A percentile compares a stretch with the other conserved stretches of the same genome.
These are phyloP conservation scores for Cromileptes altivelis DNA, from an alignment of 2,113 vertebrate species.

Conservation along the genomic window DNA sequence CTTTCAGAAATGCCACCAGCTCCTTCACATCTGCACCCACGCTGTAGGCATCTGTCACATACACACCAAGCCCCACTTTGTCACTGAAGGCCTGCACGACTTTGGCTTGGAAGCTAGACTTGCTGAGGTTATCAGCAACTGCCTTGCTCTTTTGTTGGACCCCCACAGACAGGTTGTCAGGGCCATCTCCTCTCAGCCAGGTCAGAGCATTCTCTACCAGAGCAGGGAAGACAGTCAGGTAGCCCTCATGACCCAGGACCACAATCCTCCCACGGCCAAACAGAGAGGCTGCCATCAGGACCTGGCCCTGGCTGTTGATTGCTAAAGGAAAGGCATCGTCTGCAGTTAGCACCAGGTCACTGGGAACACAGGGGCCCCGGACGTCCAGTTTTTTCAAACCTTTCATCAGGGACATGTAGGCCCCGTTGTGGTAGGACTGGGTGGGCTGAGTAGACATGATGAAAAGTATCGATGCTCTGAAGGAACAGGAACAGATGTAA, in stretches of 20 bases:
- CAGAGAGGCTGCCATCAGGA: constrained; percentile 84
- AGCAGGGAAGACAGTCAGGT: constrained; percentile 81
- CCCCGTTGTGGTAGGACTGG: constrained; percentile 32
- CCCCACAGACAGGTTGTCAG: constrained; percentile 75
- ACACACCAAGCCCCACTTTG: constrained; percentile 81
- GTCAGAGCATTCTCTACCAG: constrained; percentile 88
- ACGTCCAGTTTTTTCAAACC: constrained; percentile 78
- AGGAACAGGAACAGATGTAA: neutral
- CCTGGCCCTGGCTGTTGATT: constrained; percentile 80
- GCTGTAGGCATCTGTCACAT: constrained; percentile 86
- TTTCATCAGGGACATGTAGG: constrained; percentile 74
- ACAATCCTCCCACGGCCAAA: constrained; percentile 88
- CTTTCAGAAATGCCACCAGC: constrained; percentile 86
- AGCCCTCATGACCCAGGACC: constrained; percentile 87
- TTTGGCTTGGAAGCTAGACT: constrained; percentile 52
- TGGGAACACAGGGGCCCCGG: constrained; percentile 43
- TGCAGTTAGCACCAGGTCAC: constrained; percentile 80
- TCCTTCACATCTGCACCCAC: constrained; percentile 67
- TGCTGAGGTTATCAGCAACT: constrained; percentile 82
- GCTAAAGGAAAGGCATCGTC: constrained; percentile 82
- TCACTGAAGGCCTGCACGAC: constrained; percentile 71
- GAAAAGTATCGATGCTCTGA: neutral
- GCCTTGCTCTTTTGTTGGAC: constrained; percentile 75
- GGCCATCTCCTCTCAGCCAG: constrained; percentile 86
- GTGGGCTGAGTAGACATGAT: constrained; percentile 39